phyloP scores from a whole-genome alignment of 2,113 vertebrate species.

The Ptilonorhynchus violaceus region DNA sequence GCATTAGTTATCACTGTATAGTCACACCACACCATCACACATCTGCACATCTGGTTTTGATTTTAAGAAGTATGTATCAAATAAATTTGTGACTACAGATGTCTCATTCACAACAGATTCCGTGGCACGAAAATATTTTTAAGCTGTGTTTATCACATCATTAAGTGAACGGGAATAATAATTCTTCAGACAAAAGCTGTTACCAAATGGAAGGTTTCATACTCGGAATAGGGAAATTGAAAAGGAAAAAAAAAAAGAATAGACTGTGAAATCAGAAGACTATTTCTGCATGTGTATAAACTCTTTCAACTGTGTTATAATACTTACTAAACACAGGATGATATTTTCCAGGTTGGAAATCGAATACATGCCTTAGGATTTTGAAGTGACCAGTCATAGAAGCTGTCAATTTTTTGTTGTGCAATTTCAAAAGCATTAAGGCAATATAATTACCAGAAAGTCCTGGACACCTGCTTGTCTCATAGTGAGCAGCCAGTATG shows the following conservation, averaged over 20 bases:
- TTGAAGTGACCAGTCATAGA: not conserved
- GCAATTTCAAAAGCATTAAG: not conserved
- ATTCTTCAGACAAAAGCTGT: conserved; percentile 26
- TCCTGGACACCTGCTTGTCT: not conserved
- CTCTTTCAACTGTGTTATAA: not conserved
- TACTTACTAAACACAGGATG: not conserved
- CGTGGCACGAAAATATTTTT: conserved; percentile 42
- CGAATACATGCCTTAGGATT: not conserved
- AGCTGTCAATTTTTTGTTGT: not conserved
- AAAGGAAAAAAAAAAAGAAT: not conserved
- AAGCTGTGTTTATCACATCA: conserved; percentile 28
- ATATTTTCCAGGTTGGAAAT: not conserved
- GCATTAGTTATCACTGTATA: not conserved
- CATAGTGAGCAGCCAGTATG: not conserved
- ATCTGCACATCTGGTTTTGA: conserved; percentile 50
- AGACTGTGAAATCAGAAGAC: not conserved
- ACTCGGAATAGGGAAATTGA: not conserved
- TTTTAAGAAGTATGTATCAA: conserved; percentile 59
- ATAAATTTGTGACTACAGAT: conserved; percentile 60
- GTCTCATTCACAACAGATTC: conserved; percentile 47
- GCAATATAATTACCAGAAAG: not conserved
- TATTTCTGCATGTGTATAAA: not conserved
- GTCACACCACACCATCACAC: not conserved
- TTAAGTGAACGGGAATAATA: not conserved
- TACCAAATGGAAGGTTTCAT: not conserved